Percentiles rank a stretch among this genome's conserved stretches.
phyloP scores from a whole-genome alignment of 2,113 vertebrate species.

The Perca flavescens region DNA sequence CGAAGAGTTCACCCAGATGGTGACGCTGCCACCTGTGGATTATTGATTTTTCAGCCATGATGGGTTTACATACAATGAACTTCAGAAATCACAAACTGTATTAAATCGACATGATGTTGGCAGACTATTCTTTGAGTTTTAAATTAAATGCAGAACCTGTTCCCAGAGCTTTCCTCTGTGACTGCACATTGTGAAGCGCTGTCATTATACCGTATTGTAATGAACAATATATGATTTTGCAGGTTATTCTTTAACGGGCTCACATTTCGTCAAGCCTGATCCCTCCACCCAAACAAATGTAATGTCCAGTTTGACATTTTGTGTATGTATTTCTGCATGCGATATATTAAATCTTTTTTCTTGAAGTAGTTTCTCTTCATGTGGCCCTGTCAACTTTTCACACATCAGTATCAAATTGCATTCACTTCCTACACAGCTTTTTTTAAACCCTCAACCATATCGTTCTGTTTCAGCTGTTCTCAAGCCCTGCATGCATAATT shows the following conservation, averaged over 20 bases:
- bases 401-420: background rate
- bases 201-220: background rate
- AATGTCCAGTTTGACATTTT: background rate
- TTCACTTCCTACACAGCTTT: background rate
- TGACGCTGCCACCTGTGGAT: constrained; percentile 86
- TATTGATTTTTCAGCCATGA: constrained; percentile 78
- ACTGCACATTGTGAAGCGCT: background rate
- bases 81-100: background rate
- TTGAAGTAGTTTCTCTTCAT: background rate
- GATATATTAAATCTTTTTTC: background rate
- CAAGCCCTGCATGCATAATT: background rate
- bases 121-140: background rate
- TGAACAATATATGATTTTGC: background rate
- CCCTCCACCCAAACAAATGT: background rate
- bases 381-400: background rate
- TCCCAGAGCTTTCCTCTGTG: background rate
- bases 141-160: background rate
- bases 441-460: background rate
- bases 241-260: background rate
- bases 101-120: background rate
- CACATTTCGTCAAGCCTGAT: background rate
- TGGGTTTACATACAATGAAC: background rate
- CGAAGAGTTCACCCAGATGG: constrained; percentile 86
- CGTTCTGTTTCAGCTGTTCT: background rate
- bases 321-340: background rate